Conservation (phyloP, 2,797 vertebrate genomes). For the Decapterus maruadsi region DNA sequence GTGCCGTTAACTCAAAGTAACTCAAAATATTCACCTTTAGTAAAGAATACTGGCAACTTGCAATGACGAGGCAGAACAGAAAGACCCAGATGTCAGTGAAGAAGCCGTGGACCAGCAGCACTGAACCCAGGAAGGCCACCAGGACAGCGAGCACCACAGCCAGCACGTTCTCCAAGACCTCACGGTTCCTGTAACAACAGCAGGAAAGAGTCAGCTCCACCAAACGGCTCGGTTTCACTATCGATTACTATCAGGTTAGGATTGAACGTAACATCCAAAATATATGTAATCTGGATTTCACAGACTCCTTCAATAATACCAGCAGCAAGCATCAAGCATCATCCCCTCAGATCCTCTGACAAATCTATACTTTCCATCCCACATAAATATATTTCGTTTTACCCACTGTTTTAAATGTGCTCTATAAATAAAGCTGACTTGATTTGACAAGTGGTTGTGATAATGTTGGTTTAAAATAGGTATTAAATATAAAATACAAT, state of each 20-base stretch:
- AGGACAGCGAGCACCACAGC: slow-evolving; percentile 94
- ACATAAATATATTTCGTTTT: too few species aligned
- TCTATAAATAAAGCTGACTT: too few species aligned
- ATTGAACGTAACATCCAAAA: too few species aligned
- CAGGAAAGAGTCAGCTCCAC: not conserved
- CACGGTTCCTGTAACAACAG: slow-evolving; percentile 90
- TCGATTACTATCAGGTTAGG: not conserved
- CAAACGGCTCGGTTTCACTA: not conserved
- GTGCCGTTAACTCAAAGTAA: not conserved
- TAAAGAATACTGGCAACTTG: slow-evolving; percentile 98
- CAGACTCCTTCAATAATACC: not conserved
- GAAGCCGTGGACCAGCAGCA: slow-evolving; percentile 96
- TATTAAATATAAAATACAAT: too few species aligned
- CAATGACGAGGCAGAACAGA: slow-evolving; percentile 99
- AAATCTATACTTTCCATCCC: too few species aligned
- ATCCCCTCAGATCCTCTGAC: too few species aligned
- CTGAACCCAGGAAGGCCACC: slow-evolving; percentile 97
- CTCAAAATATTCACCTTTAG: slow-evolving; percentile 89
- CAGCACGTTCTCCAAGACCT: slow-evolving; percentile 96
- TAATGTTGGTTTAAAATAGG: not conserved
- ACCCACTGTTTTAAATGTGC: too few species aligned
- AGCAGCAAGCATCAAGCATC: not conserved
- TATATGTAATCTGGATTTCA: too few species aligned
- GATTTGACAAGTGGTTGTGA: not conserved
- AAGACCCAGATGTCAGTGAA: slow-evolving; percentile 99